Conservation (phyloP, 2,113 vertebrate species). For the Nothobranchius furzeri region DNA sequence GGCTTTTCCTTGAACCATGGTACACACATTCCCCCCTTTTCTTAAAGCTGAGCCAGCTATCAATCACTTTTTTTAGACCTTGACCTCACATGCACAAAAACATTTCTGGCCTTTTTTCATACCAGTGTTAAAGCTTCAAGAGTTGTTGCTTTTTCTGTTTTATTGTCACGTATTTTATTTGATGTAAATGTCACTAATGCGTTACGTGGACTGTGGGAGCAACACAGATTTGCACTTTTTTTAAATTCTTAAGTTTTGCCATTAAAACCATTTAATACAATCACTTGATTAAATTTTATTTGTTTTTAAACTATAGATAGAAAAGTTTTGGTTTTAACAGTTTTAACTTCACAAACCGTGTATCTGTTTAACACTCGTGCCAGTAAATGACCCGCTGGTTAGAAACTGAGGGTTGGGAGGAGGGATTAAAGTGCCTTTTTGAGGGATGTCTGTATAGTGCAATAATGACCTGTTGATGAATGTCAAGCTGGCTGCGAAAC, state of each 20-base stretch:
- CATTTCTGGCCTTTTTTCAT: conserved; percentile 67
- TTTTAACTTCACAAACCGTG: conserved; percentile 61
- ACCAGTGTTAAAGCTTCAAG: conserved; percentile 28
- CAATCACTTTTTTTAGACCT: conserved; percentile 71
- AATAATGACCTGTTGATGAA: conserved; percentile 80
- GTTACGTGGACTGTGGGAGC: conserved; percentile 52
- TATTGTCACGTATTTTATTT: conserved; percentile 35
- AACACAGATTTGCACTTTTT: conserved; percentile 71
- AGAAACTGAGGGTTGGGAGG: conserved; percentile 34
- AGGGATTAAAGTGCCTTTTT: conserved; percentile 80
- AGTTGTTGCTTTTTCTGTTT: conserved; percentile 44
- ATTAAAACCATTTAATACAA: conserved; percentile 30
- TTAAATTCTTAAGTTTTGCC: conserved; percentile 28
- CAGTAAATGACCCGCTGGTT: conserved; percentile 36
- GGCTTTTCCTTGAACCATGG: conserved; percentile 53
- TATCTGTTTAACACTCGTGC: conserved; percentile 33
- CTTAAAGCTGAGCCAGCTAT: conserved; percentile 45
- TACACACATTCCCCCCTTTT: conserved; percentile 42
- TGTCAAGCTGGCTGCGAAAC: conserved; percentile 71
- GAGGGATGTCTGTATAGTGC: conserved; percentile 77
- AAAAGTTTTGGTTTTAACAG: conserved; percentile 61
- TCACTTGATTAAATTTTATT: conserved; percentile 64
- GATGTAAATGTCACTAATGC: conserved; percentile 57
- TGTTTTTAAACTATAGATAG: conserved; percentile 66
- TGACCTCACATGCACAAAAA: conserved; percentile 67